Conservation (phyloP, 2,797 vertebrate species). For the Aotus griseimembra region DNA sequence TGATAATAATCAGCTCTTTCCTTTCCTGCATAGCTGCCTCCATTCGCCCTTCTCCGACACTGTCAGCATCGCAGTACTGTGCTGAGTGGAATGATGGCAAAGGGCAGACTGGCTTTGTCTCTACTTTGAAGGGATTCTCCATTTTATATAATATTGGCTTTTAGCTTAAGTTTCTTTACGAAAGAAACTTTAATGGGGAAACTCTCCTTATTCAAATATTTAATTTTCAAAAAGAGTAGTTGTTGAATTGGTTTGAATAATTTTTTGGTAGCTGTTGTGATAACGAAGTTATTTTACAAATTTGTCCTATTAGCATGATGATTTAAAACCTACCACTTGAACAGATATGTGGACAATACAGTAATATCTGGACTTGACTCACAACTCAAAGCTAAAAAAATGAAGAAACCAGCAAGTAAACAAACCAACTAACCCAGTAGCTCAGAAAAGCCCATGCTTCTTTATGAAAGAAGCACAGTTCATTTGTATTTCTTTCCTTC, state of each 20-base stretch:
- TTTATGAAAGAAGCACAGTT: background rate
- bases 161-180: background rate
- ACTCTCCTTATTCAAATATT: constrained; percentile 9
- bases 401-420: background rate
- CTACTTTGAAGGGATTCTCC: background rate
- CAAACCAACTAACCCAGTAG: background rate
- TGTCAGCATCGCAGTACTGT: background rate
- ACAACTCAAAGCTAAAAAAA: background rate
- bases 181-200: constrained; percentile 21
- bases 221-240: constrained; percentile 36
- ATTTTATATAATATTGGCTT: background rate
- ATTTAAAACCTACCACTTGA: background rate
- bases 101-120: background rate
- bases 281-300: constrained; percentile 4
- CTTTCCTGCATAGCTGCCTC: background rate
- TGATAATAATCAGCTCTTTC: background rate
- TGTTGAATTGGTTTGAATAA: background rate
- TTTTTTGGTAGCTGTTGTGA: constrained; percentile 9
- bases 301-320: background rate
- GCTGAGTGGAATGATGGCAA: too few relatives aligned
- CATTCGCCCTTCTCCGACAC: background rate
- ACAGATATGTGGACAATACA: background rate
- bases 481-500: background rate
- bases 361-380: background rate
- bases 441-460: background rate